Conservation (phyloP, 92 coral and sea anemone species). For the Umimayanthus chanpuru region DNA sequence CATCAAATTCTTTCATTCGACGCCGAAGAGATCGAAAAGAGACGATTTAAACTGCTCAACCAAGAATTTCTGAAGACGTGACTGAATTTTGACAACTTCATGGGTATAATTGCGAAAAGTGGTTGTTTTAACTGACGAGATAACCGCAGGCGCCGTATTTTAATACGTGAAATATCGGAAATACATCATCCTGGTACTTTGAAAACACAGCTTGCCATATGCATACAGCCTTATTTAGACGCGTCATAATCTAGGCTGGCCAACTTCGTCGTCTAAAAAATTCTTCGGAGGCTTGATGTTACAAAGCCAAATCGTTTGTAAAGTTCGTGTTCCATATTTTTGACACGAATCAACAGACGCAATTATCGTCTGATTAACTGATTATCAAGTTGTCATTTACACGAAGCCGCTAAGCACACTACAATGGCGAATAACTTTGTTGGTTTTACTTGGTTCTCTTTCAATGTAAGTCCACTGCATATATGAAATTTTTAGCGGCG, state of each 20-base stretch:
- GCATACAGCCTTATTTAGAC: neutral
- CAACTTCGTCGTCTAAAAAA: neutral
- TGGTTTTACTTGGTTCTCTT: neutral
- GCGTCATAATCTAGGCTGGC: too few species aligned
- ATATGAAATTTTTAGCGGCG: neutral
- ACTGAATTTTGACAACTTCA: neutral
- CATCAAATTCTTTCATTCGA: too few species aligned
- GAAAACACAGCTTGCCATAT: too few species aligned
- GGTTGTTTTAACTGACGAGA: neutral
- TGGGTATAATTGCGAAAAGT: neutral
- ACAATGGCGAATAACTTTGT: neutral
- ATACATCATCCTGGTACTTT: too few species aligned
- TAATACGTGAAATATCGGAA: neutral
- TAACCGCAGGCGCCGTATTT: neutral
- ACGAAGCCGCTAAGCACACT: neutral
- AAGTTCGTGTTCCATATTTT: neutral
- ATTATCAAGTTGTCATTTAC: constrained; percentile 8
- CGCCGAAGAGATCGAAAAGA: neutral
- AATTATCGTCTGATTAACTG: constrained; percentile 30
- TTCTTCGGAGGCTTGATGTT: neutral
- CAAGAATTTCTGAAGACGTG: neutral
- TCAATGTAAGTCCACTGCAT: neutral
- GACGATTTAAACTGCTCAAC: neutral
- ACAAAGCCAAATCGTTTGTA: too few species aligned
- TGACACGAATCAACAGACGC: neutral